These are phyloP conservation scores for Apteryx owenii DNA, from an alignment of 2,113 vertebrate species.

Conservation along the genomic window DNA sequence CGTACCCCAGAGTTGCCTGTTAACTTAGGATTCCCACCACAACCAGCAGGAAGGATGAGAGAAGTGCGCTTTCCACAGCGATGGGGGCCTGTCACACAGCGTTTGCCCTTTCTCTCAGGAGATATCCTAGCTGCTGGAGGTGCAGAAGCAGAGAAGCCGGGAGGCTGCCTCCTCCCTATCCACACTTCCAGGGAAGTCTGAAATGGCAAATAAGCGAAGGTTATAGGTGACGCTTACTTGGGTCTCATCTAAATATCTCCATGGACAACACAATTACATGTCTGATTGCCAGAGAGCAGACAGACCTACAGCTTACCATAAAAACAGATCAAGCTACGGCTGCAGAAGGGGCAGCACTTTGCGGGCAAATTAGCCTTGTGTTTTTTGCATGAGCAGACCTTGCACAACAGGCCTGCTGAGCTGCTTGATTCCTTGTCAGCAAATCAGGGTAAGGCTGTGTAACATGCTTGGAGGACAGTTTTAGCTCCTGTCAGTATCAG, in stretches of 20 bases:
- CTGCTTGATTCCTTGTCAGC: not conserved
- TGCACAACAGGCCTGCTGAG: conserved; percentile 5
- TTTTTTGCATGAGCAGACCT: not conserved
- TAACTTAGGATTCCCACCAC: not conserved
- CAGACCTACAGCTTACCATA: not conserved
- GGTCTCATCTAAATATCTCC: not conserved
- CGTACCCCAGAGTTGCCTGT: not conserved
- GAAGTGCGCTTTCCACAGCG: no score
- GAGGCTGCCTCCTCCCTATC: not conserved
- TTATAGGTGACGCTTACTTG: not conserved
- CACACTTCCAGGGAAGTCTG: not conserved
- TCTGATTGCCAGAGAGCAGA: not conserved
- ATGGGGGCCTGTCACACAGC: accelerated
- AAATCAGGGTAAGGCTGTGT: not conserved
- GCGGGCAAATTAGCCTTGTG: not conserved
- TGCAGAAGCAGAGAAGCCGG: not conserved
- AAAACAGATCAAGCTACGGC: not conserved
- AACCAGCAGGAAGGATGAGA: not conserved
- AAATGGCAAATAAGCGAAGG: not conserved
- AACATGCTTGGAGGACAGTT: not conserved
- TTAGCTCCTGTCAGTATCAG: not conserved
- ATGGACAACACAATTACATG: not conserved
- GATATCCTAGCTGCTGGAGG: not conserved
- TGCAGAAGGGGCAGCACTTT: not conserved
- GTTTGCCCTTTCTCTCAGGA: not conserved